phyloP scores from a whole-genome alignment of 2,797 vertebrate species.

The Triplophysa bombifrons region DNA sequence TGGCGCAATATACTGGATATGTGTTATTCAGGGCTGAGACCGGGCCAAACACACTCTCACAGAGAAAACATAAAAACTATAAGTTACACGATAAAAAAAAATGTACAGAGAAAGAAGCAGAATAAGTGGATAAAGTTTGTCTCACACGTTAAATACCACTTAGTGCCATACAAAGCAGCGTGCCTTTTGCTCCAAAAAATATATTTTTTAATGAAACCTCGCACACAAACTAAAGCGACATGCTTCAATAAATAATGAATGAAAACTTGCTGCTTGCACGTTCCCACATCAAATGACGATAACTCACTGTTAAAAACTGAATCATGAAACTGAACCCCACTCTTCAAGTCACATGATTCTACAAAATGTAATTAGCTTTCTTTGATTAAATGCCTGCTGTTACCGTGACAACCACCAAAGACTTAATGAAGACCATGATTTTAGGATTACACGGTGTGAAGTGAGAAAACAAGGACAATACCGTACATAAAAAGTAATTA shows the following conservation, averaged over 20 bases:
- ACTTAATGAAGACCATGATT: constrained; percentile 13
- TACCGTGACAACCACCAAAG: constrained; percentile 38
- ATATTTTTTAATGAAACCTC: neutral
- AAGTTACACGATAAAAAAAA: neutral
- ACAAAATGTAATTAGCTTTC: neutral
- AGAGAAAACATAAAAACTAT: neutral
- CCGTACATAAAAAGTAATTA: neutral
- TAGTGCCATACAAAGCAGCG: neutral
- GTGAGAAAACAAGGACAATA: neutral
- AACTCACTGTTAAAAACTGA: neutral
- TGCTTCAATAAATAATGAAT: neutral
- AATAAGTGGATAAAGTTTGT: neutral
- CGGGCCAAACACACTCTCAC: neutral
- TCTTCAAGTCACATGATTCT: neutral
- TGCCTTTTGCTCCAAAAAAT: neutral
- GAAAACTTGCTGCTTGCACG: neutral
- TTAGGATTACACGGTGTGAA: constrained; percentile 5
- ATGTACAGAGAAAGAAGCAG: neutral
- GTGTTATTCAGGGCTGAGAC: neutral
- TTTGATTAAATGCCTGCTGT: constrained; percentile 19
- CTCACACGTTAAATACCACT: constrained; percentile 6
- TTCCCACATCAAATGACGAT: neutral
- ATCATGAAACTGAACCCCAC: neutral
- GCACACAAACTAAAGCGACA: neutral
- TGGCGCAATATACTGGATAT: neutral